These are phyloP conservation scores for Catamblyrhynchus diadema DNA, from an alignment of 2,797 vertebrate species.

Conservation along the genomic window DNA sequence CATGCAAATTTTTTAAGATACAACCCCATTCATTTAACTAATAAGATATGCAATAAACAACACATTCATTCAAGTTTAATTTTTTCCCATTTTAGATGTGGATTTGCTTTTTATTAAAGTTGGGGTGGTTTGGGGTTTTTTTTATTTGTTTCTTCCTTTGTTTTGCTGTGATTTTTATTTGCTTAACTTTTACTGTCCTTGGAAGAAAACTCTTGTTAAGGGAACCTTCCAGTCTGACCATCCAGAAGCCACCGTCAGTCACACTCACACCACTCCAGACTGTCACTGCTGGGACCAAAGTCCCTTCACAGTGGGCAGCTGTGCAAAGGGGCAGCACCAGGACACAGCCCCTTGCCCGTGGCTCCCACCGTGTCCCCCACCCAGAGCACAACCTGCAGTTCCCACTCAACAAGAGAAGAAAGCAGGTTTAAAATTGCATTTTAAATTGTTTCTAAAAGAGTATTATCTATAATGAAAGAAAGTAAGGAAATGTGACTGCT, in stretches of 20 bases:
- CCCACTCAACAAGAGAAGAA: neutral
- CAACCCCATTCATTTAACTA: neutral
- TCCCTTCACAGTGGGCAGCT: neutral
- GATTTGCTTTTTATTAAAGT: neutral
- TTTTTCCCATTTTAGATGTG: neutral
- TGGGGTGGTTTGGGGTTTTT: rapidly evolving
- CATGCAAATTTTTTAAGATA: neutral
- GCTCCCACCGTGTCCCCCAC: neutral
- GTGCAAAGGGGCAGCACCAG: neutral
- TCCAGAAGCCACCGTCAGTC: neutral
- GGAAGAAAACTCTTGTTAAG: neutral
- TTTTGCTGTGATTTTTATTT: neutral
- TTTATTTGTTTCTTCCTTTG: neutral
- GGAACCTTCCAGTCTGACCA: neutral
- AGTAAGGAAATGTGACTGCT: neutral
- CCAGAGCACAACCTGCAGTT: neutral
- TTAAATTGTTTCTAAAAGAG: neutral
- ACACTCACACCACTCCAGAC: neutral
- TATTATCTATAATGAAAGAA: neutral
- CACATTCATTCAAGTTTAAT: neutral
- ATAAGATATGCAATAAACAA: neutral
- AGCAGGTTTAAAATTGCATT: neutral
- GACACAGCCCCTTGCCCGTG: neutral
- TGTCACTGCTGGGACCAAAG: neutral
- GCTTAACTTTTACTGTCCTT: neutral